These are phyloP conservation scores for Scylla paramamosain DNA, from an alignment of 1,140 invertebrate genomes.

Conservation along the genomic window DNA sequence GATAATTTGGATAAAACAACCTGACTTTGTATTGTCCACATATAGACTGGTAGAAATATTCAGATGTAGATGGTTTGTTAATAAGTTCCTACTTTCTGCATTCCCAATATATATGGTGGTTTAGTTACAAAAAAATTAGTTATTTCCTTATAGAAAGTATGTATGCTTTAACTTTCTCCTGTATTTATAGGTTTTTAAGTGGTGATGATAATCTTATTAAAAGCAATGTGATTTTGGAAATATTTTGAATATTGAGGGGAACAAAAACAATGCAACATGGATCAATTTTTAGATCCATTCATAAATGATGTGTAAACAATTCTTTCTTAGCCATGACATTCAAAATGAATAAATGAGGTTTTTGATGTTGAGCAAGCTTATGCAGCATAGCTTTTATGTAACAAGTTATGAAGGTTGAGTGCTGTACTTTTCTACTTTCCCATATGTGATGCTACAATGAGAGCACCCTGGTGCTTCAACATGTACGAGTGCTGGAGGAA, in stretches of 20 bases:
- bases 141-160: too few species aligned
- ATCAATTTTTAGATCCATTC: too few species aligned
- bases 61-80: background rate
- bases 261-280: too few species aligned
- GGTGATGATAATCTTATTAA: too few species aligned
- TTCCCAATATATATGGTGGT: conserved; percentile 31
- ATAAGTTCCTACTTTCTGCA: conserved; percentile 61
- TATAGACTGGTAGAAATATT: background rate
- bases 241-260: too few species aligned
- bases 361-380: background rate
- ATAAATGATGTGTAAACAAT: background rate
- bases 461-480: background rate
- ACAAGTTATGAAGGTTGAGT: background rate
- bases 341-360: background rate
- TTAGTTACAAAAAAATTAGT: background rate
- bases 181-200: too few species aligned
- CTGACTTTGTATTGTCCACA: background rate
- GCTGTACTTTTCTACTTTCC: background rate
- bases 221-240: too few species aligned
- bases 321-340: background rate
- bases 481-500: background rate
- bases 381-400: background rate
- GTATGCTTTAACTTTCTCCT: too few species aligned
- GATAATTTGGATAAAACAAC: background rate
- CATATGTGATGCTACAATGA: background rate